A percentile compares a stretch with the other conserved stretches of the same genome.
These are phyloP conservation scores for Agrilus planipennis DNA, from an alignment of 1,140 invertebrate species.

Conservation along the genomic window DNA sequence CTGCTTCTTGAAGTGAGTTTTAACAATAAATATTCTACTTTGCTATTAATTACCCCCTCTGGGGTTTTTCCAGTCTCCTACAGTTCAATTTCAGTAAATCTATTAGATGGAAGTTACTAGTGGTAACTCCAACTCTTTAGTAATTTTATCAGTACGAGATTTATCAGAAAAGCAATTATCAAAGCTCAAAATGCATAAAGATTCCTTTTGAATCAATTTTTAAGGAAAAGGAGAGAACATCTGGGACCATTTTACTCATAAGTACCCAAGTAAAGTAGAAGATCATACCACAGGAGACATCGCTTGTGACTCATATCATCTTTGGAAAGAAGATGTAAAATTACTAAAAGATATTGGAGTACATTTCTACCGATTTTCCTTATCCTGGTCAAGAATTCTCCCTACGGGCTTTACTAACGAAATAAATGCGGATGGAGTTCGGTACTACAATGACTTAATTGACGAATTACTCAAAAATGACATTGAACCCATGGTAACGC, in stretches of 20 bases:
- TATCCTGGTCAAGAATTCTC: slow-evolving; percentile 41
- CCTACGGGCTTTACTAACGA: slow-evolving; percentile 25
- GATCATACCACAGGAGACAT: slow-evolving; percentile 39
- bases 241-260: slow-evolving; percentile 31
- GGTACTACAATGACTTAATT: slow-evolving; percentile 45
- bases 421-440: slow-evolving; percentile 39
- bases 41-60: too few species aligned
- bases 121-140: too few species aligned
- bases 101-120: too few species aligned
- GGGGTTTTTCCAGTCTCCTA: too few species aligned
- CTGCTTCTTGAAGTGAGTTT: too few species aligned
- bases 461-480: slow-evolving; percentile 41
- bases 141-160: too few species aligned
- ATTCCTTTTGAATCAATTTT: too few species aligned
- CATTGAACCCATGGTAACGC: slow-evolving; percentile 47
- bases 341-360: slow-evolving; percentile 38
- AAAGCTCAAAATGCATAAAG: too few species aligned
- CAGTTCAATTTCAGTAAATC: too few species aligned
- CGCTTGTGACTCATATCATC: slow-evolving; percentile 38
- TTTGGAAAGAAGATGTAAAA: slow-evolving; percentile 37
- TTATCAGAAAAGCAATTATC: too few species aligned
- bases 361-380: slow-evolving; percentile 41
- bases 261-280: slow-evolving; percentile 20
- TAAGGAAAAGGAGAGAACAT: slow-evolving; percentile 25
- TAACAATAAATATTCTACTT: too few species aligned